A percentile compares a stretch with the other conserved stretches of the same genome.
Evolutionary conservation across 2,888 invertebrate species (phyloP).

Genomic region (Ormyrus pomaceus): DNA sequence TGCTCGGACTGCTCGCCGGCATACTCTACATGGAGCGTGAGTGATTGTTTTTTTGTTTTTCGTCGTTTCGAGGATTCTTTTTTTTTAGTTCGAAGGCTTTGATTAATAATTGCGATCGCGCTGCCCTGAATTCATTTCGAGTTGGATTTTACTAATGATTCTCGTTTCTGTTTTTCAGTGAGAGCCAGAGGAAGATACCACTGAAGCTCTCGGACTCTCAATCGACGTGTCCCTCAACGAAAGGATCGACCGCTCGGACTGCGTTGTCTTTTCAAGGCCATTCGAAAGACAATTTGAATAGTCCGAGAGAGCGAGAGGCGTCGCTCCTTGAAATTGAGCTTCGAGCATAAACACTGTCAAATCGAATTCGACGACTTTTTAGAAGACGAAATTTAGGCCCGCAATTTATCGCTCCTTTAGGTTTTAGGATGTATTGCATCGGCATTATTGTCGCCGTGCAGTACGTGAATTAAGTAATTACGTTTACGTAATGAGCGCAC

Average conservation of each 20-base stretch:
- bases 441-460: neutral
- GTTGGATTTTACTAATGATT: neutral
- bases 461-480: constrained; percentile 67
- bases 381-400: constrained; percentile 1
- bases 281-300: constrained; percentile 9
- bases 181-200: constrained; percentile 75
- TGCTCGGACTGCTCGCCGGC: constrained; percentile 87
- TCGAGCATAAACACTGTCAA: too few relatives aligned
- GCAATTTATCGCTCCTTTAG: constrained; percentile 25
- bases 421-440: constrained; percentile 30
- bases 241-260: neutral
- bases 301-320: too few relatives aligned
- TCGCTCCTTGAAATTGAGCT: too few relatives aligned
- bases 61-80: too few relatives aligned
- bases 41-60: constrained; percentile 70
- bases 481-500: constrained; percentile 70
- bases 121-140: neutral
- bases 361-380: constrained; percentile 8
- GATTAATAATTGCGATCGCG: too few relatives aligned
- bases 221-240: constrained; percentile 5
- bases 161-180: constrained; percentile 75
- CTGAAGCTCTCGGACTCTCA: constrained; percentile 57
- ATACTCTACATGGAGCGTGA: constrained; percentile 91
- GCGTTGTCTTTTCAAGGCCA: constrained; percentile 12
- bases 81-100: too few relatives aligned